Evolutionary conservation across 2,113 vertebrate species (phyloP).

Genomic region (Myxocyprinus asiaticus): DNA sequence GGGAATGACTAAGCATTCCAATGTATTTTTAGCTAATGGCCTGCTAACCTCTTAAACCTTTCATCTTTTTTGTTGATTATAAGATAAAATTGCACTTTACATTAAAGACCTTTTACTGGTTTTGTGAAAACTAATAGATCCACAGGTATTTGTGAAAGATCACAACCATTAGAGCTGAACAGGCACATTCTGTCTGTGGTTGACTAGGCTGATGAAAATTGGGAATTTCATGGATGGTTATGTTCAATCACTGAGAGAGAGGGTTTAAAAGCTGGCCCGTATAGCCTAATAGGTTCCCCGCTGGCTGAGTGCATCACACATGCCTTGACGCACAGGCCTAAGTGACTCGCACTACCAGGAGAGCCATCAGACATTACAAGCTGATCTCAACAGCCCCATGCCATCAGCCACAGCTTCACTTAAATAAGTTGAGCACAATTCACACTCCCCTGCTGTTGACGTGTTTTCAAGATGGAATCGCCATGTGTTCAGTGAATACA

Average conservation of each 20-base stretch:
- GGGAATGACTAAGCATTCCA: not conserved
- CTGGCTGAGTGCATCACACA: slow-evolving; percentile 39
- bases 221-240: slow-evolving; percentile 50
- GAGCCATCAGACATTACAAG: slow-evolving; percentile 27
- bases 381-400: not conserved
- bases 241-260: slow-evolving; percentile 26
- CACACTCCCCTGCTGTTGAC: not conserved
- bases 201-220: slow-evolving; percentile 33
- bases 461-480: not conserved
- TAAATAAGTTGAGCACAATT: not conserved
- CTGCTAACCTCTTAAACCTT: not conserved
- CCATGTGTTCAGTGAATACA: slow-evolving; percentile 4
- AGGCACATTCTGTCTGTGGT: not conserved
- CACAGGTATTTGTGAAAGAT: not conserved
- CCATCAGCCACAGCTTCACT: not conserved
- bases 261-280: slow-evolving; percentile 28
- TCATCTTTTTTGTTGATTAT: not conserved
- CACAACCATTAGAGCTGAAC: not conserved
- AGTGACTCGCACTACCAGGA: slow-evolving; percentile 30
- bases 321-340: slow-evolving; percentile 12
- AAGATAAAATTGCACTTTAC: not conserved
- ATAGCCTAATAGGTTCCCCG: slow-evolving; percentile 19
- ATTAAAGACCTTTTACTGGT: not conserved
- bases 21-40: slow-evolving; percentile 3
- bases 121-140: not conserved